Conservation (phyloP, 2,888 invertebrate genomes). For the Callimorpha dominula region DNA sequence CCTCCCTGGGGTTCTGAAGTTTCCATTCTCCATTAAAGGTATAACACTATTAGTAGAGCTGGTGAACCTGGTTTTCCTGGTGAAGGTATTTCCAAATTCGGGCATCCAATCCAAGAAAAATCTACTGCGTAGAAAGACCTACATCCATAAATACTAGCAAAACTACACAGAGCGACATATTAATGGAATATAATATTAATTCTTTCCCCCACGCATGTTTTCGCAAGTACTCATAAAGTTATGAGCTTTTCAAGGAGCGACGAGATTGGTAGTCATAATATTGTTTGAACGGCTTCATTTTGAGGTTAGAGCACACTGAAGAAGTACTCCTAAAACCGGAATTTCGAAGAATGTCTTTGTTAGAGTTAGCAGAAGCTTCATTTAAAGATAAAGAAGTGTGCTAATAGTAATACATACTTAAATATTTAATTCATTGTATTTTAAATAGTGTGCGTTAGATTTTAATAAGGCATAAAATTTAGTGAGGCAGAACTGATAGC, state of each 20-base stretch:
- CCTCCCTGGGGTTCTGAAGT: too few species aligned
- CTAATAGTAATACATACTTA: too few species aligned
- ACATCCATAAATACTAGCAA: background rate
- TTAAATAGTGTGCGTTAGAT: too few species aligned
- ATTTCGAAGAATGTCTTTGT: constrained; percentile 4
- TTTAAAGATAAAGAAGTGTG: background rate
- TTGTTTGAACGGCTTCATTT: constrained; percentile 28
- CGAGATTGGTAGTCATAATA: constrained; percentile 25
- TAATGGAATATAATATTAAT: constrained; percentile 6
- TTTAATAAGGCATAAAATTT: background rate
- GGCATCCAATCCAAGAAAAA: too few species aligned
- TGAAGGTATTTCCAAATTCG: background rate
- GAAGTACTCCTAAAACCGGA: background rate
- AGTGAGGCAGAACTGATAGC: background rate
- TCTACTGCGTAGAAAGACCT: too few species aligned
- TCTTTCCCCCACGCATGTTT: constrained; percentile 11
- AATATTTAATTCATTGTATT: too few species aligned
- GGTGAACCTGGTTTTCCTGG: background rate
- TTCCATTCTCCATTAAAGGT: background rate
- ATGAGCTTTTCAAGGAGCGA: constrained; percentile 21
- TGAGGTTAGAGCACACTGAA: constrained; percentile 15
- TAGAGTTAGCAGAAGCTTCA: constrained; percentile 11
- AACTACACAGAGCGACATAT: background rate
- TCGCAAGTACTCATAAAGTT: constrained; percentile 21
- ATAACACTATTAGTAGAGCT: background rate